phyloP scores from a whole-genome alignment of 2,888 invertebrate species.

The Eremobia ochroleuca region DNA sequence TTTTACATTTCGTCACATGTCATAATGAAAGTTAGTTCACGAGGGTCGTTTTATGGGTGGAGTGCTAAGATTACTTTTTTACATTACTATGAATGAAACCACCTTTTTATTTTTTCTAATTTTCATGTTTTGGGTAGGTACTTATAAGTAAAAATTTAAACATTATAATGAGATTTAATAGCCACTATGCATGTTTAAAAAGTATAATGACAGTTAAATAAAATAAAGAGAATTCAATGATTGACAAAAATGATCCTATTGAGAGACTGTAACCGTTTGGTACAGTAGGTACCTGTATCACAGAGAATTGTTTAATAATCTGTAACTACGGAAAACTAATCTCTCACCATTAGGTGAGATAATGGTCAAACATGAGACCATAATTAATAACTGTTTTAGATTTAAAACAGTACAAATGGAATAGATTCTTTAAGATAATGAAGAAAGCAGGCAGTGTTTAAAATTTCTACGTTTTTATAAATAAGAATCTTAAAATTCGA shows the following conservation, averaged over 20 bases:
- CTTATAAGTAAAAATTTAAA: conserved; percentile 35
- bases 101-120: conserved; percentile 3
- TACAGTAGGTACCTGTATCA: neutral
- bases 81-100: conserved; percentile 21
- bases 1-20: neutral
- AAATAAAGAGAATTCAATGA: conserved; percentile 39
- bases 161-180: conserved; percentile 39
- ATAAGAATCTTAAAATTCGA: conserved; percentile 55
- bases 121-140: conserved; percentile 44
- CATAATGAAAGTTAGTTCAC: neutral
- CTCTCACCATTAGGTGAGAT: conserved; percentile 1
- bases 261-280: conserved; percentile 18
- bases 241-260: conserved; percentile 31
- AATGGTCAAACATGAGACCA: neutral
- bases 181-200: conserved; percentile 47
- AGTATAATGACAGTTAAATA: conserved; percentile 37
- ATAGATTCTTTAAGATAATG: conserved; percentile 13
- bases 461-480: conserved; percentile 45
- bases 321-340: conserved; percentile 15
- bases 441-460: conserved; percentile 51
- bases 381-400: conserved; percentile 38
- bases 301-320: too few species aligned
- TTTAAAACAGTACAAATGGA: conserved; percentile 25
- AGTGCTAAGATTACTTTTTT: neutral
- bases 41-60: neutral